Percentiles rank a stretch among this genome's conserved stretches.
phyloP scores from a whole-genome alignment of 1,140 invertebrate species.

The Zaprionus tsacasi region DNA sequence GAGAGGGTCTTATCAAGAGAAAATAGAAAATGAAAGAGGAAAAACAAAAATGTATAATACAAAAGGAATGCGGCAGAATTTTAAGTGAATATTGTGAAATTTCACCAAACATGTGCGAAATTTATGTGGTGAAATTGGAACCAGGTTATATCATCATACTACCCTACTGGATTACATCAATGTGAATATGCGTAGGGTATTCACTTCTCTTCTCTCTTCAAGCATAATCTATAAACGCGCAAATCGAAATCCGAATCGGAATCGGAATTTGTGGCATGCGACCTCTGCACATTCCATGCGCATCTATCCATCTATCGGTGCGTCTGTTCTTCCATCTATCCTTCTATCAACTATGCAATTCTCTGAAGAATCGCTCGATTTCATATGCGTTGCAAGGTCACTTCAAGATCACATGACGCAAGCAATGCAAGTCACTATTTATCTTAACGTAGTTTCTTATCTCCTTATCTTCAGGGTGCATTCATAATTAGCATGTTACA shows the following conservation, averaged over 20 bases:
- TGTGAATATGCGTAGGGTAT: neutral
- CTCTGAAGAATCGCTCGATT: neutral
- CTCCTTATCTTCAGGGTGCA: neutral
- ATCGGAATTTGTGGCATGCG: conserved; percentile 21
- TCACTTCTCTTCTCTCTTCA: too few relatives aligned
- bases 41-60: neutral
- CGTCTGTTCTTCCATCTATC: neutral
- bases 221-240: neutral
- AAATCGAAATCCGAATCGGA: neutral
- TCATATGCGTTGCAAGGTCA: neutral
- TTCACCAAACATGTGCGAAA: neutral
- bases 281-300: neutral
- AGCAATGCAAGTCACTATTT: neutral
- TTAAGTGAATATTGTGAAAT: conserved; percentile 2
- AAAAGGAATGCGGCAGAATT: neutral
- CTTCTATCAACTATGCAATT: neutral
- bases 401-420: neutral
- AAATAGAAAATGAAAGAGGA: neutral
- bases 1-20: conserved; percentile 27
- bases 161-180: neutral
- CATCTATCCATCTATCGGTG: conserved; percentile 1
- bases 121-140: neutral
- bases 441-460: neutral
- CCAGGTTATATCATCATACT: neutral
- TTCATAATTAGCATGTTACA: too few relatives aligned